A percentile compares a stretch with the other conserved stretches of the same genome.
These are phyloP conservation scores for Montipora foliosa DNA, from an alignment of 64 coral and sea anemone genomes.

Conservation along the genomic window DNA sequence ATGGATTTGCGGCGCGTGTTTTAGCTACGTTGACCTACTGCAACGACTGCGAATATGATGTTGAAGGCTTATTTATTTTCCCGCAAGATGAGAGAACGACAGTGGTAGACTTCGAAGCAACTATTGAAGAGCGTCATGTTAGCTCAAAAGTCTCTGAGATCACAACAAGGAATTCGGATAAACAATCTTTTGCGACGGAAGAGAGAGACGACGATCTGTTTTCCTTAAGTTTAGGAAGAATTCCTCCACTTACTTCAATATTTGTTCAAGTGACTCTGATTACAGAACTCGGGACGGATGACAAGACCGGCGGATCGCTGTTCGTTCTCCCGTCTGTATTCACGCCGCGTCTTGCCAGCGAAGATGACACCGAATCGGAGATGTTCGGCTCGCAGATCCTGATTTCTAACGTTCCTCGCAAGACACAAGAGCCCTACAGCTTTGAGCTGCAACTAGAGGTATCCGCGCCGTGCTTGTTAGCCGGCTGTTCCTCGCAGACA, in stretches of 20 bases:
- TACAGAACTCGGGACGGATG: conserved; percentile 80
- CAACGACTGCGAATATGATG: conserved; percentile 85
- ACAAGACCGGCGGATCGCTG: conserved; percentile 70
- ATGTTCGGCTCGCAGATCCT: conserved; percentile 84
- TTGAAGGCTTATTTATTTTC: conserved; percentile 94
- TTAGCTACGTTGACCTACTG: conserved; percentile 90
- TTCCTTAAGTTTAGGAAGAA: conserved; percentile 93
- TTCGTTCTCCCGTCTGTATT: conserved; percentile 92
- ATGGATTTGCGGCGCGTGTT: conserved; percentile 87
- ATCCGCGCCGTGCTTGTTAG: conserved; percentile 79
- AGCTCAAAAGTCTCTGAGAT: conserved; percentile 64
- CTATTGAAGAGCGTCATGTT: conserved; percentile 84
- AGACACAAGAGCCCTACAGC: conserved; percentile 77
- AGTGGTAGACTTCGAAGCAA: conserved; percentile 90
- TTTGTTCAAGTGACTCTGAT: conserved; percentile 96
- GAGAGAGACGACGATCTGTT: conserved; percentile 91
- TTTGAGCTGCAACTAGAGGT: conserved; percentile 87
- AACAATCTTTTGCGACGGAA: conserved; percentile 70
- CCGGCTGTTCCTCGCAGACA: conserved; percentile 87
- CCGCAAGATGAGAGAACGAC: conserved; percentile 93
- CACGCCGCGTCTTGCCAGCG: conserved; percentile 71
- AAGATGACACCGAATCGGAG: conserved; percentile 32
- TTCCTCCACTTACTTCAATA: conserved; percentile 89
- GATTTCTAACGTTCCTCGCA: conserved; percentile 69
- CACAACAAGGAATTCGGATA: conserved; percentile 41